Evolutionary conservation across 2,113 vertebrate genomes (phyloP).

Genomic region (Ailurus styani): DNA sequence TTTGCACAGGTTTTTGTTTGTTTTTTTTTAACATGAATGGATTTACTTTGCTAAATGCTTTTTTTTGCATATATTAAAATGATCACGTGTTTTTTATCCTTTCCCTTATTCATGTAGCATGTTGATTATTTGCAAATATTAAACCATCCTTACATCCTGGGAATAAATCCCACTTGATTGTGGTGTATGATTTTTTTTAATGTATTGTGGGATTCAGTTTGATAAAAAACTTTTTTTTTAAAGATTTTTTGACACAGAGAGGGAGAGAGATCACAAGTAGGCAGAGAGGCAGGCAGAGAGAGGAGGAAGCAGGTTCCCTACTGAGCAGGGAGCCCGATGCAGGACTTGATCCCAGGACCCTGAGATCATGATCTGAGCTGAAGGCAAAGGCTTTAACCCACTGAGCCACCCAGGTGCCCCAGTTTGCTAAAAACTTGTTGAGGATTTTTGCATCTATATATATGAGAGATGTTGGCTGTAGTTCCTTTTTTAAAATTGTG

Average conservation of each 20-base stretch:
- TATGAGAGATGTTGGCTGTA: neutral
- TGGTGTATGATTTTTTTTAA: neutral
- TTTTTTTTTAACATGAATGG: neutral
- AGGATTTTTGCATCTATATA: neutral
- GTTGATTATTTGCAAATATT: neutral
- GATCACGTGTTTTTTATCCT: neutral
- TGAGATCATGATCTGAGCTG: too few species aligned
- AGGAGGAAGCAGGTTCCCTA: too few species aligned
- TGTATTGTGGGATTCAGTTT: neutral
- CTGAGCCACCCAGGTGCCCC: too few species aligned
- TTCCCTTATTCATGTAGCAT: neutral
- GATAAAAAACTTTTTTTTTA: too few species aligned
- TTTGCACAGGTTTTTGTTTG: neutral
- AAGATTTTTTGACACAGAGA: too few species aligned
- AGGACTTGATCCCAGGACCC: too few species aligned
- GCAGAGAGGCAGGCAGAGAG: too few species aligned
- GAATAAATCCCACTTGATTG: neutral
- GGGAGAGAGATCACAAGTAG: too few species aligned
- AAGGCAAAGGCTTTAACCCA: too few species aligned
- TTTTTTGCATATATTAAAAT: neutral
- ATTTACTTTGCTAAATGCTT: neutral
- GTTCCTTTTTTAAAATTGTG: neutral
- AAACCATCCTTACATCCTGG: neutral
- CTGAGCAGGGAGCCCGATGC: too few species aligned
- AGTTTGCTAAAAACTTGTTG: neutral